Evolutionary conservation across 2,888 invertebrate genomes (phyloP).

Genomic region (Uropetala carovei): DNA sequence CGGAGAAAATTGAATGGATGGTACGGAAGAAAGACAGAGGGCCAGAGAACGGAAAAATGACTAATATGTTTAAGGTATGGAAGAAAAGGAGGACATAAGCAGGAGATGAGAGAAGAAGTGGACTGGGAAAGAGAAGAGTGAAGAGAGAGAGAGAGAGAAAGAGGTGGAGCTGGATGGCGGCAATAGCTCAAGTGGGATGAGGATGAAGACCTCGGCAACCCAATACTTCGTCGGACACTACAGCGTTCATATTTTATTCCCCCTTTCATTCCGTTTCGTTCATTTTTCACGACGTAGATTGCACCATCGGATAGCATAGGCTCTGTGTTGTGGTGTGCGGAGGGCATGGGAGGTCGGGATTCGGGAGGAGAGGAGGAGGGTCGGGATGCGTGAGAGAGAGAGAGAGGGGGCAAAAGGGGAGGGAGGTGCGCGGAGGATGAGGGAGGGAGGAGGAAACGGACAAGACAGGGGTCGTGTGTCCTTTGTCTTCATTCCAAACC

Average conservation of each 20-base stretch:
- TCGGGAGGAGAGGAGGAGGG: neutral
- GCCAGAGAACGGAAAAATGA: too few relatives aligned
- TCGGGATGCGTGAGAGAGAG: neutral
- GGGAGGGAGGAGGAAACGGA: slow-evolving; percentile 21
- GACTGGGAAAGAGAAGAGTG: too few relatives aligned
- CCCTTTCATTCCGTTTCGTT: slow-evolving; percentile 15
- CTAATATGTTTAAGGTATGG: too few relatives aligned
- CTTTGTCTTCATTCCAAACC: slow-evolving; percentile 52
- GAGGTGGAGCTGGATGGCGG: neutral
- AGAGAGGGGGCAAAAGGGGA: neutral
- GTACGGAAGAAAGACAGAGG: too few relatives aligned
- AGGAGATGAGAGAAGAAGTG: too few relatives aligned
- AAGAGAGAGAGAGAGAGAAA: neutral
- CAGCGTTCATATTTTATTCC: slow-evolving; percentile 27
- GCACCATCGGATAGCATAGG: slow-evolving; percentile 41
- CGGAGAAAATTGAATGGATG: too few relatives aligned
- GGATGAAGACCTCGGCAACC: slow-evolving; percentile 35
- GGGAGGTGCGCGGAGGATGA: neutral
- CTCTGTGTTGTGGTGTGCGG: neutral
- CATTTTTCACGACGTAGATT: slow-evolving; percentile 62
- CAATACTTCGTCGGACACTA: slow-evolving; percentile 28
- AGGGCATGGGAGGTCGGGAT: neutral
- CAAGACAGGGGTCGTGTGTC: slow-evolving; percentile 63
- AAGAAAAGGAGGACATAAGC: too few relatives aligned
- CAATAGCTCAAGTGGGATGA: neutral